Percentiles rank a stretch among this genome's conserved stretches.
Evolutionary conservation across 2,797 vertebrate species (phyloP).

Genomic region (Nannoperca australis): DNA sequence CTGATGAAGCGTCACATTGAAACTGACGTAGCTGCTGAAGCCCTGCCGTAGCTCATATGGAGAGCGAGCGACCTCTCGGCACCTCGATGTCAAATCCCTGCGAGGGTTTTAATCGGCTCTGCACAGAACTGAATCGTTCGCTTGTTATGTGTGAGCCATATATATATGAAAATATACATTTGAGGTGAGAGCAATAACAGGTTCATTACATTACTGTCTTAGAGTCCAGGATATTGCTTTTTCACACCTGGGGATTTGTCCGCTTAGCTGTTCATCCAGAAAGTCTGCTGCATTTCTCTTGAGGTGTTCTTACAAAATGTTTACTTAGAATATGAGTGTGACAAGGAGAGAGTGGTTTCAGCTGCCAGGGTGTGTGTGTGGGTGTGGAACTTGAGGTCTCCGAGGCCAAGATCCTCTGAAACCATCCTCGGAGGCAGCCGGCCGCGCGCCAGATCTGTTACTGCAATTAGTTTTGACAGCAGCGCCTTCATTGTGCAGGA

Average conservation of each 20-base stretch:
- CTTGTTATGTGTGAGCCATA: neutral
- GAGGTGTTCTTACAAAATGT: slow-evolving; percentile 42
- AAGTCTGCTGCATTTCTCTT: slow-evolving; percentile 36
- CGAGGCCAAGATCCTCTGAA: slow-evolving; percentile 33
- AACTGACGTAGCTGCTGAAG: accelerated
- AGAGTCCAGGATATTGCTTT: slow-evolving; percentile 50
- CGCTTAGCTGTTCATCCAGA: slow-evolving; percentile 47
- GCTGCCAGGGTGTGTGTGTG: neutral
- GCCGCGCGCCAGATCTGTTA: slow-evolving; percentile 56
- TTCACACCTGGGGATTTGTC: slow-evolving; percentile 63
- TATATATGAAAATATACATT: slow-evolving; percentile 7
- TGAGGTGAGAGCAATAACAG: slow-evolving; percentile 28
- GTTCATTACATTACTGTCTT: slow-evolving; percentile 16
- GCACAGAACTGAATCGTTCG: neutral
- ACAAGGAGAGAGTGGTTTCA: slow-evolving; percentile 19
- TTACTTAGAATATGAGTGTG: slow-evolving; percentile 49
- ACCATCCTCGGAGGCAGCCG: slow-evolving; percentile 27
- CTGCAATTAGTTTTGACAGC: slow-evolving; percentile 65
- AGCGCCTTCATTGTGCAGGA: slow-evolving; percentile 41
- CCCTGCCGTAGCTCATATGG: neutral
- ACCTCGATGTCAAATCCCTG: slow-evolving; percentile 6
- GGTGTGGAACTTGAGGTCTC: slow-evolving; percentile 26
- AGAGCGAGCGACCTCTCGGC: neutral
- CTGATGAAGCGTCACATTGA: neutral
- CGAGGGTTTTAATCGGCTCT: slow-evolving; percentile 1